A percentile compares a stretch with the other conserved stretches of the same genome.
Evolutionary conservation across 2,113 vertebrate species (phyloP).

Genomic region (Fregata magnificens): DNA sequence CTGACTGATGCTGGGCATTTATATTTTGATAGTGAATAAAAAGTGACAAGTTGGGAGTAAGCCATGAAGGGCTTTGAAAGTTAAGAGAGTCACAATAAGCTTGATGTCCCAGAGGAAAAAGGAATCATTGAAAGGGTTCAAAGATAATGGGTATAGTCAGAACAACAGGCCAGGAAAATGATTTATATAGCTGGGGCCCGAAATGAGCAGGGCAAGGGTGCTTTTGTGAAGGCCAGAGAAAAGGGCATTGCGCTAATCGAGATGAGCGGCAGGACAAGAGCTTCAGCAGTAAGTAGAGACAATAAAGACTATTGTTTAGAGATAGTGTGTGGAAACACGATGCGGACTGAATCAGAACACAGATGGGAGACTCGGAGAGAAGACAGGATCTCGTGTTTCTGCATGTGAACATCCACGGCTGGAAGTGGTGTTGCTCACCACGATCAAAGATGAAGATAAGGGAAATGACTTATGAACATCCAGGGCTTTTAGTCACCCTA

Average conservation of each 20-base stretch:
- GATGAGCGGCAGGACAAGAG: neutral
- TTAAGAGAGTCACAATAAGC: constrained; percentile 58
- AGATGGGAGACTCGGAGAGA: neutral
- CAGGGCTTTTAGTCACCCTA: neutral
- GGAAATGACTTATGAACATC: neutral
- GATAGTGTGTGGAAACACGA: neutral
- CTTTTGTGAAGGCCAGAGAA: constrained; percentile 31
- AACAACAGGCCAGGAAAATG: constrained; percentile 45
- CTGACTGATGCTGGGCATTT: constrained; percentile 56
- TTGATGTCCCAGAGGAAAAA: constrained; percentile 55
- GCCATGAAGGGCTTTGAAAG: constrained; percentile 62
- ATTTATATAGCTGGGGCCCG: constrained; percentile 34
- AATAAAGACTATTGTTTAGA: constrained; percentile 17
- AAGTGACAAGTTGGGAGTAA: constrained; percentile 62
- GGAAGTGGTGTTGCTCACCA: neutral
- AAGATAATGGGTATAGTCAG: constrained; percentile 41
- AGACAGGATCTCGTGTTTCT: neutral
- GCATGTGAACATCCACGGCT: neutral
- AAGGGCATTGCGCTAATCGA: neutral
- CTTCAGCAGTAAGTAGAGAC: constrained; percentile 11
- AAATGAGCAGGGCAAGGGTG: constrained; percentile 31
- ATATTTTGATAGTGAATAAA: constrained; percentile 66
- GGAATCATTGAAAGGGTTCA: constrained; percentile 49
- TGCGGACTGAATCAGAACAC: neutral
- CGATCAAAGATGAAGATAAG: neutral